A percentile compares a stretch with the other conserved stretches of the same genome.
Conservation (phyloP, 2,888 invertebrate species). For the Apantesis nais region DNA sequence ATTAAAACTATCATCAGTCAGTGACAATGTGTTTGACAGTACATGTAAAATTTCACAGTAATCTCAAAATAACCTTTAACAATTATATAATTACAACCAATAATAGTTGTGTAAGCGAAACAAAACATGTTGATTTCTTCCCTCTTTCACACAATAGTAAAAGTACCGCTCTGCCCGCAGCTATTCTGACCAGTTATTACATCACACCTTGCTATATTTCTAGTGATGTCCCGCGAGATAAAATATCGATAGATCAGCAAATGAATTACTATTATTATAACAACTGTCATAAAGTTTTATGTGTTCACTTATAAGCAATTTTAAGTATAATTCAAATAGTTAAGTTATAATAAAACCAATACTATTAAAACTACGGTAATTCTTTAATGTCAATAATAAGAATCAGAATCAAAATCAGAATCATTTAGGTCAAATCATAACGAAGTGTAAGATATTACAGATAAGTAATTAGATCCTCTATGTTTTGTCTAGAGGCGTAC, state of each 20-base stretch:
- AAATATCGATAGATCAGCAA: not conserved
- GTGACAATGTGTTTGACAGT: not conserved
- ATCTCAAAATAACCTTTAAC: constrained; percentile 17
- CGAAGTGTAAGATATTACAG: too few species aligned
- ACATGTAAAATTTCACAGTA: not conserved
- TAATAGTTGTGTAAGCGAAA: constrained; percentile 29
- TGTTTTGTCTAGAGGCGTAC: too few species aligned
- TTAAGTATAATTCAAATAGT: too few species aligned
- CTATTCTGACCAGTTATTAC: constrained; percentile 35
- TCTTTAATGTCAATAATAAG: too few species aligned
- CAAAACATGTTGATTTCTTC: constrained; percentile 39
- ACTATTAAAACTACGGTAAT: too few species aligned
- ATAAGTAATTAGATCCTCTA: too few species aligned
- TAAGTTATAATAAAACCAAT: too few species aligned
- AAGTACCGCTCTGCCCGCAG: constrained; percentile 25
- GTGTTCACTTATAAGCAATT: not conserved
- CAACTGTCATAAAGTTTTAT: not conserved
- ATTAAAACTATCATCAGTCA: not conserved
- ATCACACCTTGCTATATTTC: constrained; percentile 21
- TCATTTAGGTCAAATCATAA: too few species aligned
- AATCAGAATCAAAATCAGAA: too few species aligned
- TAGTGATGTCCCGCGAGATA: constrained; percentile 7
- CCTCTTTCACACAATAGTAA: constrained; percentile 42
- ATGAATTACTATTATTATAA: not conserved
- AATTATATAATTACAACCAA: constrained; percentile 19